phyloP scores from a whole-genome alignment of 2,888 invertebrate species.

The Tanytarsus gracilentus region DNA sequence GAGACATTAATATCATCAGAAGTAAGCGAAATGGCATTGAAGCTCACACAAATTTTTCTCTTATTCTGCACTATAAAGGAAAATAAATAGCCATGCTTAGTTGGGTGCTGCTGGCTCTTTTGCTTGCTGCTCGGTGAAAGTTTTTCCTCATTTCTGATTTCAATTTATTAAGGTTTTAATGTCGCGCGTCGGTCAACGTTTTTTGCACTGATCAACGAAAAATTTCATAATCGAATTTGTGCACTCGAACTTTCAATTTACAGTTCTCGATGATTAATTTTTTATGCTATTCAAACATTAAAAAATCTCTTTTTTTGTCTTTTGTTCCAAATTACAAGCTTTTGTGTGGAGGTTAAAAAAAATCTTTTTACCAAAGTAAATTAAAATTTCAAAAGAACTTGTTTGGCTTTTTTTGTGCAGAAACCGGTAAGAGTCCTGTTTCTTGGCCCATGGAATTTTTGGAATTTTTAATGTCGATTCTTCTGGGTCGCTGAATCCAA shows the following conservation, averaged over 20 bases:
- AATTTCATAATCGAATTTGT: neutral
- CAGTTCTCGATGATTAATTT: conserved; percentile 14
- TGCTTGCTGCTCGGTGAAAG: conserved; percentile 14
- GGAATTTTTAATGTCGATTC: too few species aligned
- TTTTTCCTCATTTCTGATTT: conserved; percentile 14
- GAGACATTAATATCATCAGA: neutral
- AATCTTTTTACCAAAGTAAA: too few species aligned
- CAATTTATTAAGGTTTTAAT: conserved; percentile 26
- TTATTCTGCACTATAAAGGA: neutral
- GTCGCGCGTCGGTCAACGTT: conserved; percentile 10
- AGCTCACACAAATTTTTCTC: neutral
- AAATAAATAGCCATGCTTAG: neutral
- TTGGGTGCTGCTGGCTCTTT: neutral
- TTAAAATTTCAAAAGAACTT: too few species aligned
- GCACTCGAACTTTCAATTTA: neutral
- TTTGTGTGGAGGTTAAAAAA: too few species aligned
- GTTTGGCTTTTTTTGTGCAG: too few species aligned
- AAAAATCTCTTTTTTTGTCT: too few species aligned
- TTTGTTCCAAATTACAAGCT: neutral
- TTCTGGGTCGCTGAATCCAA: too few species aligned
- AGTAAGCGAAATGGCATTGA: conserved; percentile 1
- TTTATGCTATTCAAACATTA: conserved; percentile 7
- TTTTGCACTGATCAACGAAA: neutral
- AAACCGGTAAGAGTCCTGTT: too few species aligned
- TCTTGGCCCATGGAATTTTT: too few species aligned